phyloP scores from a whole-genome alignment of 2,888 invertebrate species.

The Malthinus seriepunctatus region DNA sequence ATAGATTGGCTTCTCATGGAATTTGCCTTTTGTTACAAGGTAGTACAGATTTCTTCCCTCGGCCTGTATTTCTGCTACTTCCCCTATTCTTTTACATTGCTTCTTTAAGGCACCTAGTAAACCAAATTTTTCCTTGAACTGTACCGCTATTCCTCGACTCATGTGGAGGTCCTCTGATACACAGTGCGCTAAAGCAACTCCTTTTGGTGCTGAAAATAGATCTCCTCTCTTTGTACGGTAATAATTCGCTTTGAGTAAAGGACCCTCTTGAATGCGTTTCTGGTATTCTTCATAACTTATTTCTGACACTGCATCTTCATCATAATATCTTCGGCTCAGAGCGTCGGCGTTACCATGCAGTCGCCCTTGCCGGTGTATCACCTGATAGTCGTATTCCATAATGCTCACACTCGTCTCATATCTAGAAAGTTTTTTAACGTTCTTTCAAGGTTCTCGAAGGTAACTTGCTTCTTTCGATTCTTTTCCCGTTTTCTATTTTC shows the following conservation, averaged over 20 bases:
- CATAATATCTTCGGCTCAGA: background rate
- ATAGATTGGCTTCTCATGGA: background rate
- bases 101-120: background rate
- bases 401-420: no score
- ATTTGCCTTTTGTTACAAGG: background rate
- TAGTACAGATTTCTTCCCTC: background rate
- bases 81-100: background rate
- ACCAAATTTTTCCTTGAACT: background rate
- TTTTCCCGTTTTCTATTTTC: no score
- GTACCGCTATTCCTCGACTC: background rate
- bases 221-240: background rate
- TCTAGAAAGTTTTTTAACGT: no score
- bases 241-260: background rate
- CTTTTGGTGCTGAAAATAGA: background rate
- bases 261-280: background rate
- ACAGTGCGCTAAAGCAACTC: background rate
- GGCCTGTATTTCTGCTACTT: background rate
- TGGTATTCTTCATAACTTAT: background rate
- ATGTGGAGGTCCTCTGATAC: background rate
- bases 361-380: background rate
- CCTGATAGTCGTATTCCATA: background rate
- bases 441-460: no score
- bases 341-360: background rate
- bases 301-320: background rate
- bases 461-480: no score